Evolutionary conservation across 1,140 invertebrate species (phyloP), one percentile per base, ranked within the genome.

Genomic region (Aphelinus atriplicis): DNA sequence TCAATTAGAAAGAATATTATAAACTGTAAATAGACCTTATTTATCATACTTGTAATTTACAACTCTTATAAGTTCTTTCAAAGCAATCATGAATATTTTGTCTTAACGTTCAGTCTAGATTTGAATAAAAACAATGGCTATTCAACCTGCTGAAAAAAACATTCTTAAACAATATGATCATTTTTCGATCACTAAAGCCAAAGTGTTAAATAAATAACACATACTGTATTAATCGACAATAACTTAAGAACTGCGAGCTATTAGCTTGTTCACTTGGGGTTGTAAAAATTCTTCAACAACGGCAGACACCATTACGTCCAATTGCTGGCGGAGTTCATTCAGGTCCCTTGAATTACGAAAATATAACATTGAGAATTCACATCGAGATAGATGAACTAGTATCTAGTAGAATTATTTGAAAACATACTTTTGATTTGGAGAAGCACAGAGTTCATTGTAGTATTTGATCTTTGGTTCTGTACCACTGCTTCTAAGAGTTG

Each of bases 391-490:
- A 26, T 26, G 26, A 26, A 26, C 26, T 26, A 26, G 26, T 26
- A 26, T 26, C 26, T 26, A 26, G 26, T 26, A 26, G 26, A 26
- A 26, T 26, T 26, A 26, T 26, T 26, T 26, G 26, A 71, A 71
- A 78, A 89, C 89, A 90, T 87, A 93, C 92, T 87, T 88, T 78
- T 92, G 85, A 57, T 89, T 88, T 1, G 93, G 92, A 26, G 89
- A 83, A 78, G 93, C 92, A 79, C 94, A 93, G 60, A 97, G 89
- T 88, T 99, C 98, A 1, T 95, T 95, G 87, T 99, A 99, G 86
- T 98, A 99, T 89, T 99, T 99, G 72, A 99, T 91, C 89, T 99
- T 99, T 26, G 98, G 98, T 87, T 99, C 98, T 0, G 98, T 99
- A 42, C 98, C 98, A 89, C 97, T 98, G 0, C 97, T 98, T 78